Evolutionary conservation across 2,113 vertebrate genomes (phyloP).

Genomic region (Dromaius novaehollandiae): DNA sequence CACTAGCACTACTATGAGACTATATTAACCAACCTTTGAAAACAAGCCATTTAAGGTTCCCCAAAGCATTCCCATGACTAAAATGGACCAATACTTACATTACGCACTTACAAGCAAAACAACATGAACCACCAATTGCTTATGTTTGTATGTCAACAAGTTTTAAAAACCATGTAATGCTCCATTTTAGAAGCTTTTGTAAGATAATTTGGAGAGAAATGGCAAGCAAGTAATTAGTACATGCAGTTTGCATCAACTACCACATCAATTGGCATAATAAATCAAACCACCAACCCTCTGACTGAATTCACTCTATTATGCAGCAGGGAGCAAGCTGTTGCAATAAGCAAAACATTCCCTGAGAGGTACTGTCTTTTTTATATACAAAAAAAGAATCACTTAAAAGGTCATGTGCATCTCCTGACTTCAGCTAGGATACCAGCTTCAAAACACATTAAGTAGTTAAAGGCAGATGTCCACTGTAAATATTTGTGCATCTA

Average conservation of each 20-base stretch:
- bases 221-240: slow-evolving; percentile 29
- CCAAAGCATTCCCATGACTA: background rate
- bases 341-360: background rate
- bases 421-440: background rate
- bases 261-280: slow-evolving; percentile 11
- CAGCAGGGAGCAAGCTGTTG: background rate
- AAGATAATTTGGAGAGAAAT: background rate
- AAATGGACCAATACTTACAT: background rate
- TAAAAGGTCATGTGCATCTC: background rate
- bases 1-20: background rate
- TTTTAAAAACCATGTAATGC: background rate
- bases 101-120: background rate
- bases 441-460: background rate
- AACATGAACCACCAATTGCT: background rate
- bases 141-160: background rate
- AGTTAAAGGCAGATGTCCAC: background rate
- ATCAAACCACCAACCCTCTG: slow-evolving; percentile 7
- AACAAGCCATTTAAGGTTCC: background rate
- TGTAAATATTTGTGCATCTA: background rate
- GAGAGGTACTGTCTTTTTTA: background rate
- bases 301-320: background rate
- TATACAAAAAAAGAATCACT: background rate
- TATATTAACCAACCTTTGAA: background rate
- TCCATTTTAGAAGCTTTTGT: slow-evolving; percentile 7
- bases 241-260: background rate